Base-by-base conservation (phyloP, 2,888 invertebrate species). In the Thymelicus acteon region DNA sequence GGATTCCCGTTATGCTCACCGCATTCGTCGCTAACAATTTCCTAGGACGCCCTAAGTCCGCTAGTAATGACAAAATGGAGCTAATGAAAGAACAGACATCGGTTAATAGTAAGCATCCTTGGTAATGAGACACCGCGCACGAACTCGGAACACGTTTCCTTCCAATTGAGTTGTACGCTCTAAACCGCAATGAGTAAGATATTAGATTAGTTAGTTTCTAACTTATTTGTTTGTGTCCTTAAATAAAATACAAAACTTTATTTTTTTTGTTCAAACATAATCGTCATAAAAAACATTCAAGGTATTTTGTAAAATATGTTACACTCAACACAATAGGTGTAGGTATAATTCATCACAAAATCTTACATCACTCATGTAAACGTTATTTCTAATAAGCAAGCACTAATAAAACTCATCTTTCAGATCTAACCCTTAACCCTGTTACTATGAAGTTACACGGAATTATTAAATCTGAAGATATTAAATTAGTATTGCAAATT, bases 1-100 rank as follows among this genome's bases (percentile, higher is more conserved):
- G 80, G 77, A 77, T 79, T 90, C 85, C 91, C 90, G 91, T 90
- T 91, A 89, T 75, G 78, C 80, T 76, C 81, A 81, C 87, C 85
- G 86, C 88, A 85, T 84, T 84, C 81, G 80, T 74, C 82, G 83
- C 81, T 84, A 86, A 86, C 85, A 84, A 85, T 87, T 83, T 84
- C 81, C 85, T 79, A 77, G 75, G 74, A 72, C 76, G 68, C 70
- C 71, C 81, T 73, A 80, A 77, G 81, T 83, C 75, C 80, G 82
- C 80, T 83, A 75, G 79, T 88, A 89, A 90, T 89, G 81, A 87
- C 84, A 84, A 85, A 85, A 86, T 81, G 80, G 81, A 85, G 79
- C 79, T 86, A 87, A 89, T 87, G 85, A 86, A 89, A 88, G 83
- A 85, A 84, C 85, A 82, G 82, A 80, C 80, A 73, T 74, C 80